Conservation (phyloP, 53 echinoderm and acorn worm genomes). For the Paracentrotus lividus region DNA sequence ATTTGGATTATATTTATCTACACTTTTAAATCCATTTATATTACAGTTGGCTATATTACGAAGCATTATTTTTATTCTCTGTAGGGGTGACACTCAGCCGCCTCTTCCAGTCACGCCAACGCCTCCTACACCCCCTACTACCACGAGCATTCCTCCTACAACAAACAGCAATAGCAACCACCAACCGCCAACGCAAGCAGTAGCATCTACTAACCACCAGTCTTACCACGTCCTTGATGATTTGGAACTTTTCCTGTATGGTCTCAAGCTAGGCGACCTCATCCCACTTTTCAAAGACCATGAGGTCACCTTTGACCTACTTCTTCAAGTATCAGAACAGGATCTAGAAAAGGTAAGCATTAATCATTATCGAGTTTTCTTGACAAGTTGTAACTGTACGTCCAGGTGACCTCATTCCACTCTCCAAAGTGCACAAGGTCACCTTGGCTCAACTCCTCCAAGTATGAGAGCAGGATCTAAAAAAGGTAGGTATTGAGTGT, state of each 20-base stretch:
- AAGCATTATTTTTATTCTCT: background rate
- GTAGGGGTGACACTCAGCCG: background rate
- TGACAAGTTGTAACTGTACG: too few species aligned
- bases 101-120: background rate
- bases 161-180: slow-evolving; percentile 57
- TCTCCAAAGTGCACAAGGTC: slow-evolving; percentile 83
- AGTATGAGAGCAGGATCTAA: slow-evolving; percentile 88
- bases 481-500: slow-evolving; percentile 82
- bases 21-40: too few species aligned
- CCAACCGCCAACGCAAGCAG: slow-evolving; percentile 23
- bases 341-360: slow-evolving; percentile 91
- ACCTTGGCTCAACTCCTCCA: slow-evolving; percentile 80
- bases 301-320: slow-evolving; percentile 76
- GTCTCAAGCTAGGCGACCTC: slow-evolving; percentile 83
- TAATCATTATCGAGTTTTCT: too few species aligned
- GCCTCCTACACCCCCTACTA: slow-evolving; percentile 10
- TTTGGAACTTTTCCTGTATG: slow-evolving; percentile 91
- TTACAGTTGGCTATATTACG: too few species aligned
- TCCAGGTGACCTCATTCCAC: slow-evolving; percentile 79
- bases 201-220: slow-evolving; percentile 38
- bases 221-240: slow-evolving; percentile 80
- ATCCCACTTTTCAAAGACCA: slow-evolving; percentile 85
- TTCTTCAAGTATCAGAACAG: slow-evolving; percentile 83
- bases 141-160: slow-evolving; percentile 38
- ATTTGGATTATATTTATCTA: too few species aligned